Evolutionary conservation across 2,797 vertebrate species (phyloP), one percentile per base, ranked within the genome.

Genomic region (Typhlichthys eigenmanni): DNA sequence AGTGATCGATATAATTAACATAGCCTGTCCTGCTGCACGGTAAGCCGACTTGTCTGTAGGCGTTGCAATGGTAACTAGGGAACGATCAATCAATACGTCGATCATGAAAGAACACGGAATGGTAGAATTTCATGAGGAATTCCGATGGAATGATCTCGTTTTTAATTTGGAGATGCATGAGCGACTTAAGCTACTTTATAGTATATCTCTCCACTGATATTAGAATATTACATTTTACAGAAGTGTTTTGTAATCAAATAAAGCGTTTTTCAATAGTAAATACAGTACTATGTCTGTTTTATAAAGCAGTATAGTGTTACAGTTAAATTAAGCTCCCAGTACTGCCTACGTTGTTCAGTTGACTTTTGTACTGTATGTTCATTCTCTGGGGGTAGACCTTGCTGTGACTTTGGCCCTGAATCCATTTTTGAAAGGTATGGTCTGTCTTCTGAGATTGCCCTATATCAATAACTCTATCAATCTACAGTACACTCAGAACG

Each of bases 381-480:
- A 51, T 17, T 47, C 60, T 53, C 52, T 54, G 6, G 61, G 50
- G 54, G 19, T 55, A 16, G 51, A 14, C 13, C 2, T 12, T 17
- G 29, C 52, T 47, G 9, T 55, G n/a, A 16, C 16, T 55, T 48
- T 63, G 29, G 6, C 53, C 53, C 59, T 29, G 32, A 62, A 49
- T 53, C 29, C 48, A 69, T 52, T 62, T 54, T 57, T 47, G 57
- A 63, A 16, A 7, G 54, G 54, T 16, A 49, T 59, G 53, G 54
- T 16, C 52, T 59, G 53, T 58, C 74, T 65, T 43, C 17, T 53
- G 52, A 60, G 83, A 79, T 55, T 58, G 55, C 59, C 24, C 60
- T 60, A 63, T 66, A 71, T 66, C 69, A 75, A 68, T 86, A 87
- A 86, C 87, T 83, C 50, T 12, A 50, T 24, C 62, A 54, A 65